Base-by-base conservation (phyloP, 2,113 vertebrate genomes). In the Ascaphus truei region DNA sequence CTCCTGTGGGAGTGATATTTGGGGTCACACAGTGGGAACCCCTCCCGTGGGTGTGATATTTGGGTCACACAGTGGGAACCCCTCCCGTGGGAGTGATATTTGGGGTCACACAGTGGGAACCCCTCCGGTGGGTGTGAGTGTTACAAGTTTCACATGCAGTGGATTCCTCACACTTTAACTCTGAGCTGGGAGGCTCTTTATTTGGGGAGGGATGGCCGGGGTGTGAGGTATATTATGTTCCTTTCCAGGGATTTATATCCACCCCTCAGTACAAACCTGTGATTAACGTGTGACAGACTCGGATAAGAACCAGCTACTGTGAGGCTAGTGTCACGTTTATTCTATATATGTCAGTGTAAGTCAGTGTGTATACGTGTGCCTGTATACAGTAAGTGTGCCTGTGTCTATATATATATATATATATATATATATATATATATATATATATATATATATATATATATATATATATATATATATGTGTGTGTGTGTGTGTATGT, bases 211-310 rank as follows among this genome's bases (percentile, higher is more conserved):
- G 16, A 23, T 37, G n/a, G n/a, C n/a, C n/a, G 56, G 58, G 45
- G 56, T 71, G 67, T 34, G 47, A 18, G 16, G 51, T n/a, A 37
- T 33, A 50, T 48, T 33, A 51, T 6, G 25, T 43, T 27, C 26
- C 67, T 33, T 61, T 45, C 67, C 67, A 23, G 33, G 57, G 67
- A 61, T 71, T 61, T 69, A 71, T 30, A 71, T 7, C 33, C 45
- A 61, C 7, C 57, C 31, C 48, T 11, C 16, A 58, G 29, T 41
- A 58, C 43, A 48, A 41, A 39, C 20, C n/a, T n/a, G n/a, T n/a
- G n/a, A n/a, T n/a, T n/a, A n/a, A n/a, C n/a, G n/a, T n/a, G n/a
- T 71, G 67, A 30, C 47, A 52, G 50, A 51, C 50, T 43, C 25
- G 30, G 20, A 31, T 13, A 11, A 52, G 47, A 30, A 41, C 45